phyloP scores from a whole-genome alignment of 2,888 invertebrate genomes.

The Xestia sexstrigata region DNA sequence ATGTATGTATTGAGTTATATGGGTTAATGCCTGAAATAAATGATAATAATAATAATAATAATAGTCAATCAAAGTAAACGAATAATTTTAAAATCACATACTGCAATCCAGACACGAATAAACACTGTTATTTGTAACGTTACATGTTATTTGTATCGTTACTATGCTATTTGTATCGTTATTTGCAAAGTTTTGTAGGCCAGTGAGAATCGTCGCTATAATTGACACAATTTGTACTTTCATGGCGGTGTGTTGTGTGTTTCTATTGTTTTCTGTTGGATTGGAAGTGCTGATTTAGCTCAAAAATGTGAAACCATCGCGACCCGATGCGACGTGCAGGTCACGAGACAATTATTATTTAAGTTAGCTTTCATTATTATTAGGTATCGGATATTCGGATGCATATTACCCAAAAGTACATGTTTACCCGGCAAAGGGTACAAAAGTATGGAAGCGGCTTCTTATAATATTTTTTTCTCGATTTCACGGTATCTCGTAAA shows the following conservation, averaged over 20 bases:
- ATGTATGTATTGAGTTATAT: no score
- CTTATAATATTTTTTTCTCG: no score
- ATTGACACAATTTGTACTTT: conserved; percentile 53
- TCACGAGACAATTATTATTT: background rate
- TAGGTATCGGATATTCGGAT: no score
- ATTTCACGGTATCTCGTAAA: no score
- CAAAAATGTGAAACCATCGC: conserved; percentile 43
- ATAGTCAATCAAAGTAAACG: background rate
- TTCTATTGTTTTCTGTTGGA: conserved; percentile 45
- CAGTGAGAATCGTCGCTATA: conserved; percentile 47
- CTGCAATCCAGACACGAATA: background rate
- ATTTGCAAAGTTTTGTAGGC: conserved; percentile 49
- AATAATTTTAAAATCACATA: conserved; percentile 2
- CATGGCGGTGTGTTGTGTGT: conserved; percentile 11
- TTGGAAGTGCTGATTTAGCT: conserved; percentile 26
- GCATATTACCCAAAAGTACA: no score
- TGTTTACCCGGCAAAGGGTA: no score
- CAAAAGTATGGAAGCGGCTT: no score
- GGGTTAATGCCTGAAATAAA: no score
- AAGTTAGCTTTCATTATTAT: background rate
- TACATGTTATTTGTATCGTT: conserved; percentile 20
- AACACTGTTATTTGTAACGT: conserved; percentile 19
- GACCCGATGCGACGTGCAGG: conserved; percentile 27
- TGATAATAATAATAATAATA: no score
- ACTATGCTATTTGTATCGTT: conserved; percentile 37